Base-by-base conservation (phyloP, 2,888 invertebrate genomes). In the Matsumyia berberina region DNA sequence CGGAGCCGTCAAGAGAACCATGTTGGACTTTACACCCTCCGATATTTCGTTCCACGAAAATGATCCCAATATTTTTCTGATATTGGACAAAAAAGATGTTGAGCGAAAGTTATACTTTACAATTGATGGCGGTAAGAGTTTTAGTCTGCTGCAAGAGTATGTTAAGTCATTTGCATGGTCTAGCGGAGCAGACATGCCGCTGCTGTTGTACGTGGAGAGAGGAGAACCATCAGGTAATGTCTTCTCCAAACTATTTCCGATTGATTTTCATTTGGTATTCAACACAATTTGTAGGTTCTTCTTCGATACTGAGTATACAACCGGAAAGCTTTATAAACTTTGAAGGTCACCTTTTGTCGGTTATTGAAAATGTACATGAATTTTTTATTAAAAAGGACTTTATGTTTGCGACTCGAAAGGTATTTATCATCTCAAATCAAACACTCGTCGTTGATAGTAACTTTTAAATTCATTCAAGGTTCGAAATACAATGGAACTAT, bases 321-420 rank as follows among this genome's bases (percentile, higher is more conserved):
- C 88, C 88, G 8, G 49, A 77, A 5, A 83, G 87, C 53, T 77
- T 89, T 9, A 35, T 87, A 7, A 86, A 86, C 62, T 42, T 77
- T 19, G 81, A 79, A 5, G 67, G 66, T 15, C 78, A 73, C 9
- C 77, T 76, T 37, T 87, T 86, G 33, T 88, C 88, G 58, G 86
- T 86, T 81, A 94, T 96, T 55, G 93, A 93, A 15, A 94, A 95
- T 87, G 95, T 96, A 0, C 94, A 95, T 88, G 96, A 97, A 89
- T 96, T 97, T 91, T 95, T 96, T 89, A 94, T 97, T 35, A 95
- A 95, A 89, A 96, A 95, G 12, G 96, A 96, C 88, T 97, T 95
- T 90, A 95, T 97, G 94, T 97, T 98, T 91, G 96, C 95, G 0
- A 96, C 96, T 0, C 95, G 94, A 89, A 94, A 94, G 89, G 91